Percentiles rank a stretch among this genome's conserved stretches.
Evolutionary conservation across 2,888 invertebrate genomes (phyloP).

Genomic region (Anthrax anthrax): DNA sequence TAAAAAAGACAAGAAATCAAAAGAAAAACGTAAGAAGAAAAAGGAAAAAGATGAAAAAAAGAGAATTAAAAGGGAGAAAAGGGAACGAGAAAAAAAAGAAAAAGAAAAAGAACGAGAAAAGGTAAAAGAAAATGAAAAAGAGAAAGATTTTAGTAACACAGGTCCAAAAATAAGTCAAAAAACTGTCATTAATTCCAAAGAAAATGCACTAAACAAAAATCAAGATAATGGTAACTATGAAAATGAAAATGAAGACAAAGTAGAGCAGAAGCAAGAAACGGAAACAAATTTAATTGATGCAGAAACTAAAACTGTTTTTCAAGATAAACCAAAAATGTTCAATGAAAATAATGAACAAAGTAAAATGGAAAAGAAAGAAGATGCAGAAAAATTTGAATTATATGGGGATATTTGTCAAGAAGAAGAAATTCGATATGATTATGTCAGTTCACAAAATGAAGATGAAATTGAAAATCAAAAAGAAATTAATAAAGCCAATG

Average conservation of each 20-base stretch:
- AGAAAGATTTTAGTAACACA: conserved; percentile 8
- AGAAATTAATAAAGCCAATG: conserved; percentile 3
- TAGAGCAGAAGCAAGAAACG: background rate
- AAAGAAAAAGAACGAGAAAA: conserved; percentile 14
- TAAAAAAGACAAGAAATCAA: conserved; percentile 29
- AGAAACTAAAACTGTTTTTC: background rate
- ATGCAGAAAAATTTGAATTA: conserved; percentile 16
- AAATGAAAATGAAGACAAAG: background rate
- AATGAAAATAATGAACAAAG: background rate
- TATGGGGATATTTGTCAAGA: conserved; percentile 13
- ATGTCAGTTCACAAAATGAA: background rate
- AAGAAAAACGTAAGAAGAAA: conserved; percentile 36
- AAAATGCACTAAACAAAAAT: background rate
- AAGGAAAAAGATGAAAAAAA: conserved; percentile 43
- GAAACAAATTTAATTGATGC: background rate
- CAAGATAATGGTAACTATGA: background rate
- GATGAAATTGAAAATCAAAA: background rate
- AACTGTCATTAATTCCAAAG: background rate
- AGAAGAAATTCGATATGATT: conserved; percentile 11
- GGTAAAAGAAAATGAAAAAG: conserved; percentile 14
- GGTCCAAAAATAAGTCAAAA: background rate
- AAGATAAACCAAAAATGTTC: background rate
- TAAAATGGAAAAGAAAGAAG: conserved; percentile 6
- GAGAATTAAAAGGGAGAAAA: conserved; percentile 17
- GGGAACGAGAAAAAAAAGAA: conserved; percentile 12